These are phyloP conservation scores for Neodiprion lecontei DNA, from an alignment of 1,140 invertebrate genomes.

Conservation along the genomic window DNA sequence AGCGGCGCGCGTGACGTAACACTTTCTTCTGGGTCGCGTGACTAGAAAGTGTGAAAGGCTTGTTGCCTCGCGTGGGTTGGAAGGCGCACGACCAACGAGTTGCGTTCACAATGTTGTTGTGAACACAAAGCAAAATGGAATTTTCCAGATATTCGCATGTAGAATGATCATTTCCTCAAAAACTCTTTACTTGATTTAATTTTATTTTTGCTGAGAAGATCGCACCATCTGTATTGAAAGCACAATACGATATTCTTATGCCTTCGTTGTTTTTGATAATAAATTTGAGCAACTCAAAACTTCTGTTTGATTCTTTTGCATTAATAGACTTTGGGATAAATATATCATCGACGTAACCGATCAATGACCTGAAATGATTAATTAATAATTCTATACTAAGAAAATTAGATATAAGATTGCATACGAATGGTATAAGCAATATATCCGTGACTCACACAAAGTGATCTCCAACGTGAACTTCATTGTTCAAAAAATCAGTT, in stretches of 20 bases:
- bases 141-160: too few species aligned
- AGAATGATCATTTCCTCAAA: background rate
- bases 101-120: too few species aligned
- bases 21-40: too few species aligned
- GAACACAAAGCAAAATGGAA: too few species aligned
- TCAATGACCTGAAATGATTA: background rate
- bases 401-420: background rate
- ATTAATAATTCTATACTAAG: background rate
- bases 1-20: too few species aligned
- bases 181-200: background rate
- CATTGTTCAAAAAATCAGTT: background rate
- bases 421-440: too few species aligned
- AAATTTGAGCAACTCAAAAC: background rate
- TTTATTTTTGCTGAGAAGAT: background rate
- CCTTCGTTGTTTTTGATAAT: background rate
- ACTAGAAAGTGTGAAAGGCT: too few species aligned
- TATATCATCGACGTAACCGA: background rate
- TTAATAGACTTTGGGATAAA: background rate
- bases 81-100: too few species aligned
- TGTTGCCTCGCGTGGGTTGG: too few species aligned
- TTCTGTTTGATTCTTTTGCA: background rate
- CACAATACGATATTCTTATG: background rate
- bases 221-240: background rate
- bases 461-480: background rate
- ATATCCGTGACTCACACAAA: background rate